Percentiles rank a stretch among this genome's conserved stretches.
Evolutionary conservation across 2,888 invertebrate species (phyloP).

Genomic region (Uloborus plumipes): DNA sequence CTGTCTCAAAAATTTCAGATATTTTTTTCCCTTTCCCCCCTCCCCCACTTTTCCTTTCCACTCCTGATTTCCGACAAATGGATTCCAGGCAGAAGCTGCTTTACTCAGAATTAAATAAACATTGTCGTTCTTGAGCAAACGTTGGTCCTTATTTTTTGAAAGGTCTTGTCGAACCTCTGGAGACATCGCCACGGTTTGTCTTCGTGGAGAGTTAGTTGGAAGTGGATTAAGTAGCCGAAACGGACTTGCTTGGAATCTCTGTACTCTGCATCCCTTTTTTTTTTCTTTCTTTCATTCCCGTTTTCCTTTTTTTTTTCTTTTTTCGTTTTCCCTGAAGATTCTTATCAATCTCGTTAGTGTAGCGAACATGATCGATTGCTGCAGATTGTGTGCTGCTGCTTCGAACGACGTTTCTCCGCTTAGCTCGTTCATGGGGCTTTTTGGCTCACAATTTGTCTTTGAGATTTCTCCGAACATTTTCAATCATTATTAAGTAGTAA

Average conservation of each 20-base stretch:
- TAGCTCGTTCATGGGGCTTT: too few species aligned
- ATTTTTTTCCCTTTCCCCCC: background rate
- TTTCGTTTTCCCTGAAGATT: constrained; percentile 23
- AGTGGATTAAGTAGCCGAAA: constrained; percentile 31
- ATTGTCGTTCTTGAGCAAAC: constrained; percentile 13
- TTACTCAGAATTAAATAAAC: constrained; percentile 39
- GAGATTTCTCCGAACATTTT: too few species aligned
- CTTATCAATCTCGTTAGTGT: constrained; percentile 43
- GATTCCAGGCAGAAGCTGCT: background rate
- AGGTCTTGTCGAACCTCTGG: constrained; percentile 17
- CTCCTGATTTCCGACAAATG: background rate
- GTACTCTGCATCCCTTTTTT: background rate
- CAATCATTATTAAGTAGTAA: too few species aligned
- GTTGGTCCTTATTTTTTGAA: constrained; percentile 18
- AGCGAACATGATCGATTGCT: constrained; percentile 29
- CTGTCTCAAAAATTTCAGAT: too few species aligned
- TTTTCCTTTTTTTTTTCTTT: constrained; percentile 14
- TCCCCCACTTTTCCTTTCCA: background rate
- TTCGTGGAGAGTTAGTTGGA: background rate
- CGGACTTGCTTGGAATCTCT: background rate
- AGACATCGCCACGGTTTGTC: background rate
- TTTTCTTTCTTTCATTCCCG: constrained; percentile 5
- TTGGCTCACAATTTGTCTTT: too few species aligned
- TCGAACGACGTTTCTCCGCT: too few species aligned
- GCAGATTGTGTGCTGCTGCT: too few species aligned